phyloP scores from a whole-genome alignment of 2,888 invertebrate species.

The Phymatocera aterrima region DNA sequence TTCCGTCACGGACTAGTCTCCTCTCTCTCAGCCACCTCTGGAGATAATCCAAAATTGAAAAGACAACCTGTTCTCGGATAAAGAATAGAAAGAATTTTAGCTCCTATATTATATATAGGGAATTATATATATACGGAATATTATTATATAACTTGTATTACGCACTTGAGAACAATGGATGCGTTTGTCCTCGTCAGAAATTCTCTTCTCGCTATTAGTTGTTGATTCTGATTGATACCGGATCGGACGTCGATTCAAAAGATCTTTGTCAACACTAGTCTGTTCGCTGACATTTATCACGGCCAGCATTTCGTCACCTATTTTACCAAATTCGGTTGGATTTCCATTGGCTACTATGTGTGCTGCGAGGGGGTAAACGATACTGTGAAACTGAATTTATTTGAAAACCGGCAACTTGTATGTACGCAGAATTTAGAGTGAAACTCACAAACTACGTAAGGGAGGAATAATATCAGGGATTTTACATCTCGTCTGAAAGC shows the following conservation, averaged over 20 bases:
- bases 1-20: constrained; percentile 58
- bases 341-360: constrained; percentile 74
- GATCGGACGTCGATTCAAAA: constrained; percentile 64
- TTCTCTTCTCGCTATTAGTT: constrained; percentile 59
- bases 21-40: constrained; percentile 82
- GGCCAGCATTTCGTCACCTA: constrained; percentile 78
- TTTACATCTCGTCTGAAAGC: constrained; percentile 85
- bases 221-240: constrained; percentile 57
- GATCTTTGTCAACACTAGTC: constrained; percentile 62
- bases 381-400: background rate
- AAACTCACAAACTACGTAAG: constrained; percentile 80
- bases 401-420: background rate
- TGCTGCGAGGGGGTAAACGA: constrained; percentile 73
- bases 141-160: background rate
- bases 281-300: constrained; percentile 74
- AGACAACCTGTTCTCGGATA: constrained; percentile 74
- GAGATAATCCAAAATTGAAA: constrained; percentile 85
- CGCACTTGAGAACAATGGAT: constrained; percentile 69
- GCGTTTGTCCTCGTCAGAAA: constrained; percentile 70
- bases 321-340: constrained; percentile 71
- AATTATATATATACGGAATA: background rate
- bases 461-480: constrained; percentile 85
- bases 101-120: background rate
- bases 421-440: constrained; percentile 7
- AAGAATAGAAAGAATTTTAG: constrained; percentile 35